Base-by-base conservation (phyloP, 2,888 invertebrate species). In the Lamproptera curius region DNA sequence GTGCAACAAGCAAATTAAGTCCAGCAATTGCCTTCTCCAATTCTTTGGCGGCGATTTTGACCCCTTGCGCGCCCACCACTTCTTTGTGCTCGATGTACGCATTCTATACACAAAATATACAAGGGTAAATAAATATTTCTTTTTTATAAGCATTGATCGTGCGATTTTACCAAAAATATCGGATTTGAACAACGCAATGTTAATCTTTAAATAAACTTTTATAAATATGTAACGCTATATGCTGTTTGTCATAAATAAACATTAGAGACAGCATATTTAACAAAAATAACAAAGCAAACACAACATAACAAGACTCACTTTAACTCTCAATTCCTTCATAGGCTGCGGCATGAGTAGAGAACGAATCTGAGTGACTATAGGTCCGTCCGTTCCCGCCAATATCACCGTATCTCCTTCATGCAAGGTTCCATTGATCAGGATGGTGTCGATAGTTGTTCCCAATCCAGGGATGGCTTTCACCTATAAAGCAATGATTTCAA, bases 361-460 rank as follows among this genome's bases (percentile, higher is more conserved):
- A 38, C 99, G 91, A 56, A 99, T 97, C 81, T 97, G 97, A 0
- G 99, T 99, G 17, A 97, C 96, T 56, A 99, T 97, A 0, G 99
- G 97, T 1, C 99, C 99, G 67, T 99, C 99, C 0, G 98, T 97
- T 36, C 99, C 99, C 1, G 99, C 98, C 47, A 99, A 83, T 17
- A 99, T 91, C 87, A 98, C 94, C 0, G 97, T 97, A 65, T 99
- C 97, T 1, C 98, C 97, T 78, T 98, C 98, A 39, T 90, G 90
- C 26, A 99, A 85, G n/a, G 91, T 92, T 11, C 99, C 99, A 82
- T 99, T 99, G 46, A 99, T 96, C 50, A 99, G 90, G 77, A 99
- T 99, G 15, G 98, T 96, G 89, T 99, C 99, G 63, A 99, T 97
- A 1, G 99, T 99, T 40, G 99, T 99, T 42, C 98, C 98, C 52